Evolutionary conservation across 2,888 invertebrate genomes (phyloP), one percentile per base, ranked within the genome.

Genomic region (Invenusta paracnida): DNA sequence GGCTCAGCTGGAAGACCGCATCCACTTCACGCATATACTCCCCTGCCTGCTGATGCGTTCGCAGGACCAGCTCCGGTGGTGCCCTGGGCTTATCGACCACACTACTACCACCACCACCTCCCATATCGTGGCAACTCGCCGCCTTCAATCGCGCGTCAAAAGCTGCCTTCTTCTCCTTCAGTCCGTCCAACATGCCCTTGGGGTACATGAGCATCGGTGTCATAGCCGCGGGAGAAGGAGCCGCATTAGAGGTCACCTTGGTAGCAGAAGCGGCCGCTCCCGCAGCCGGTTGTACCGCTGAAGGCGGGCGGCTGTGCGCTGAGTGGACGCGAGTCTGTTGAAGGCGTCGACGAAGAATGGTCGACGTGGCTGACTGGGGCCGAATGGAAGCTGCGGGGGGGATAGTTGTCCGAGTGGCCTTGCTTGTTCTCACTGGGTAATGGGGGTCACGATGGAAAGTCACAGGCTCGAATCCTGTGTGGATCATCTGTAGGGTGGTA

Each of bases 121-220:
- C n/a, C n/a, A n/a, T n/a, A n/a, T n/a, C n/a, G n/a, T n/a, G n/a
- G n/a, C n/a, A n/a, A n/a, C n/a, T n/a, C n/a, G n/a, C n/a, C n/a
- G n/a, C n/a, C n/a, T n/a, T n/a, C n/a, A n/a, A n/a, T n/a, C n/a
- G n/a, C n/a, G n/a, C n/a, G n/a, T n/a, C n/a, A n/a, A n/a, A n/a
- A n/a, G n/a, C n/a, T n/a, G n/a, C 66, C n/a, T 66, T 66, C n/a
- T n/a, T 66, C 66, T 66, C 11, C n/a, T 66, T 66, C 66, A 66
- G n/a, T 11, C 11, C 11, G 66, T 66, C 66, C 66, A 66, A 66
- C 66, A 66, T 66, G 11, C 66, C 66, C n/a, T 66, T 66, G 11
- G 66, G 66, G n/a, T 66, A 66, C 66, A 66, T 66, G n/a, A 66
- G 66, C 66, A 66, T 66, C 66, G 66, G 66, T 66, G 66, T 66